Evolutionary conservation across 2,888 invertebrate species (phyloP), one percentile per base, ranked within the genome.

Genomic region (Ectobius pallidus): DNA sequence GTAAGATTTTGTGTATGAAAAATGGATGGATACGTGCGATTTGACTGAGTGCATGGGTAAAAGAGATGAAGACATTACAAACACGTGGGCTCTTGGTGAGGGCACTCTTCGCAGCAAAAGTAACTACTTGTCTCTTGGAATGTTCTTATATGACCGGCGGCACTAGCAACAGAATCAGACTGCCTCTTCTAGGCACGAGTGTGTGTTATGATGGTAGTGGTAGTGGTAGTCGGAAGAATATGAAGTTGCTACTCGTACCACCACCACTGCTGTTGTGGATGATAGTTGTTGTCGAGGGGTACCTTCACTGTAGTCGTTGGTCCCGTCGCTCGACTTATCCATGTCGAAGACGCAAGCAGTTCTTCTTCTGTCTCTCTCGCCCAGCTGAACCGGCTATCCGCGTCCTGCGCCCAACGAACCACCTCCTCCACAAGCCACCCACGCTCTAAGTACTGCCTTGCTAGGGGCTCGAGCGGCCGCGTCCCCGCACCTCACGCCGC

Each of bases 381-480:
- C 25, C 52, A 16, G 52, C 52, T 52, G 25, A 52, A 22, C 22
- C 63, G 20, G 20, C 30, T 16, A 34, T 34, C 52, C 18, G 49
- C 39, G 65, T 30, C 72, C 72, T 72, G 72, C 72, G 72, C 72
- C 72, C 22, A 22, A 25, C 42, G 46, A 34, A 11, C 20, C 72
- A 44, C 58, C 72, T 55, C 72, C 68, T 68, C 68, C 68, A 68
- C 72, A 58, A 49, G 61, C 61, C 72, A 67, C 72, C 72, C 69
- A 72, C 72, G 72, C 72, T n/a, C n/a, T n/a, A n/a, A 65, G 42
- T 30, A 42, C 44, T n/a, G 65, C 39, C 65, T n/a, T n/a, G n/a
- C n/a, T n/a, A n/a, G 65, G 52, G 6, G 52, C 63, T 63, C n/a
- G 14, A 52, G 22, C 30, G 30, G 3, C 14, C 30, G 3, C n/a